Conservation (phyloP, 2,797 vertebrate species). For the Clarias pachynema region DNA sequence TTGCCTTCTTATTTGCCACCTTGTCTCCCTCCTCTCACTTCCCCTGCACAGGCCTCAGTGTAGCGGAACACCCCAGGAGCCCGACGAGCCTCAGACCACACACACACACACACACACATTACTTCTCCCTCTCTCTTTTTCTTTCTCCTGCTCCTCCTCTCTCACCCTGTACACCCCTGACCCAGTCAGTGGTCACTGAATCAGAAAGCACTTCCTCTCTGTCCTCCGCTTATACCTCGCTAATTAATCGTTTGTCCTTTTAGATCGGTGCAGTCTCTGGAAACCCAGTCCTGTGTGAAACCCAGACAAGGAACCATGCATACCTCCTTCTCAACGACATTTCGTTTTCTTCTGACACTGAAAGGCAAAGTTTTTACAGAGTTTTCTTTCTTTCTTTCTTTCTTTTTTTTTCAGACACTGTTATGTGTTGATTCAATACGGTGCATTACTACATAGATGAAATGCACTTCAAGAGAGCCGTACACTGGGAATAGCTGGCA, state of each 20-base stretch:
- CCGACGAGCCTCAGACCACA: conserved; percentile 59
- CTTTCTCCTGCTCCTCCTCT: conserved; percentile 15
- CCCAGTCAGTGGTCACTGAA: conserved; percentile 58
- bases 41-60: conserved; percentile 52
- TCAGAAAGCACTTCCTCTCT: conserved; percentile 55
- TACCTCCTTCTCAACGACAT: not conserved
- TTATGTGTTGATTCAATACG: conserved; percentile 38
- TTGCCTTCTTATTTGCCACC: conserved; percentile 74
- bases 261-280: conserved; percentile 36
- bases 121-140: conserved; percentile 9
- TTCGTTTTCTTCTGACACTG: not conserved
- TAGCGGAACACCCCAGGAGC: conserved; percentile 61
- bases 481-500: not conserved
- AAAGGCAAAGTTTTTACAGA: not conserved
- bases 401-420: not conserved
- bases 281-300: conserved; percentile 5
- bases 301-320: not conserved
- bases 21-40: conserved; percentile 67
- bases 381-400: not conserved
- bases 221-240: conserved; percentile 34
- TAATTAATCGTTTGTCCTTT: conserved; percentile 57
- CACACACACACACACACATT: conserved; percentile 48
- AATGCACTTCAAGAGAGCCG: conserved; percentile 37
- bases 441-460: conserved; percentile 50
- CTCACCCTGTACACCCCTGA: conserved; percentile 38